These are phyloP conservation scores for Drosophila barbarae DNA, from an alignment of 2,888 invertebrate species.

Conservation along the genomic window DNA sequence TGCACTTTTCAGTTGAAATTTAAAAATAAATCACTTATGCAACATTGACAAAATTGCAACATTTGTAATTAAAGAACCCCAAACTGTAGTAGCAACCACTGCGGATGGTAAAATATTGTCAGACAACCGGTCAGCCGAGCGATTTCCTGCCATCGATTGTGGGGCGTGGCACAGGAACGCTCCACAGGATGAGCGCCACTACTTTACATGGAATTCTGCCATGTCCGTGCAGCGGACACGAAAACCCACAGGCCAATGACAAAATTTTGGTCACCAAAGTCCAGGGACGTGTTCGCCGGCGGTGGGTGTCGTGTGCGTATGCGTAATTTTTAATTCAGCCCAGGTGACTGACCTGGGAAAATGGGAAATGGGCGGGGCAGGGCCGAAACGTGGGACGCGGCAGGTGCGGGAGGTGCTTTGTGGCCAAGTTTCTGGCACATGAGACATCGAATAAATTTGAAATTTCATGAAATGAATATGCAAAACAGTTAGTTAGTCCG, in stretches of 20 bases:
- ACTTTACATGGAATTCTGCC: slow-evolving; percentile 12
- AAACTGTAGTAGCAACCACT: background rate
- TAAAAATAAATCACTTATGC: background rate
- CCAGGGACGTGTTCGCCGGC: slow-evolving; percentile 6
- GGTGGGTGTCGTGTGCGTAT: slow-evolving; percentile 16
- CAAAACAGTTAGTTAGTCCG: slow-evolving; percentile 58
- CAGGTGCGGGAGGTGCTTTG: slow-evolving; percentile 23
- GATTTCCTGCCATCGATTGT: slow-evolving; percentile 19
- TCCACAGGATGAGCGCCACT: slow-evolving; percentile 11
- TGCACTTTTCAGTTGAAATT: background rate
- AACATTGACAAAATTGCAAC: background rate
- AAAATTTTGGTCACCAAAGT: slow-evolving; percentile 34
- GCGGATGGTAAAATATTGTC: slow-evolving; percentile 12
- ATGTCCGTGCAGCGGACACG: slow-evolving; percentile 16
- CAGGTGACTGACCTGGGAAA: slow-evolving; percentile 41
- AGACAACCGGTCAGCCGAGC: background rate
- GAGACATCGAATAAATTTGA: slow-evolving; percentile 67
- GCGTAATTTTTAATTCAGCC: slow-evolving; percentile 49
- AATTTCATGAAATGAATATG: slow-evolving; percentile 69
- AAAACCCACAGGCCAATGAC: slow-evolving; percentile 30
- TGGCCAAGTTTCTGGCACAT: slow-evolving; percentile 37
- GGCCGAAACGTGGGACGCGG: background rate
- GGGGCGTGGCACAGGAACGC: slow-evolving; percentile 16
- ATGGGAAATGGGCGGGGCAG: slow-evolving; percentile 2
- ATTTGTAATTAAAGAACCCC: slow-evolving; percentile 1